Conservation (phyloP, 2,888 invertebrate species). For the Eubasilissa splendida region DNA sequence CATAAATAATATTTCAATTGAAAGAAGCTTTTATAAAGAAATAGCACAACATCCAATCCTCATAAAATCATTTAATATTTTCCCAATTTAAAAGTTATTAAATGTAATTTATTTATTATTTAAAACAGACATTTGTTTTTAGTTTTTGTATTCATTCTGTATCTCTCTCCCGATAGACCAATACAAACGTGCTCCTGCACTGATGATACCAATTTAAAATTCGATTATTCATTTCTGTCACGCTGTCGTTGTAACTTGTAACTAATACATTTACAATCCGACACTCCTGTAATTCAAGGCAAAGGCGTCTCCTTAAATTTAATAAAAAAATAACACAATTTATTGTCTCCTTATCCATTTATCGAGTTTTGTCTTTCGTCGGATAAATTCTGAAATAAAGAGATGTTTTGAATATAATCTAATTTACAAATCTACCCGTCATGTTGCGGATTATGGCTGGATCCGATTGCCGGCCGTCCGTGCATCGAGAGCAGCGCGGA, state of each 20-base stretch:
- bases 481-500: conserved; percentile 45
- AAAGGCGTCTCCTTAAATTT: background rate
- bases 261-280: conserved; percentile 16
- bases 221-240: conserved; percentile 48
- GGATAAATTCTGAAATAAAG: conserved; percentile 22
- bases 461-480: conserved; percentile 40
- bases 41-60: too few relatives aligned
- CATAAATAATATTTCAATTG: too few relatives aligned
- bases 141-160: conserved; percentile 1
- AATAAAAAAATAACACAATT: conserved; percentile 19
- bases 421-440: conserved; percentile 38
- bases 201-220: conserved; percentile 51
- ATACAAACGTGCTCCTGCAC: conserved; percentile 29
- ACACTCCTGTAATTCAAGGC: conserved; percentile 6
- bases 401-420: conserved; percentile 45
- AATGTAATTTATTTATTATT: too few relatives aligned
- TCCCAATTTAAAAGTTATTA: too few relatives aligned
- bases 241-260: conserved; percentile 14
- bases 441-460: conserved; percentile 37
- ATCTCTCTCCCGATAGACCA: conserved; percentile 23
- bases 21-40: too few relatives aligned
- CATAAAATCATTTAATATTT: too few relatives aligned
- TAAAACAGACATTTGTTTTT: too few relatives aligned
- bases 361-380: conserved; percentile 11
- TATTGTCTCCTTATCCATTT: conserved; percentile 25